phyloP scores from a whole-genome alignment of 2,113 vertebrate genomes.

The Acanthisitta chloris region DNA sequence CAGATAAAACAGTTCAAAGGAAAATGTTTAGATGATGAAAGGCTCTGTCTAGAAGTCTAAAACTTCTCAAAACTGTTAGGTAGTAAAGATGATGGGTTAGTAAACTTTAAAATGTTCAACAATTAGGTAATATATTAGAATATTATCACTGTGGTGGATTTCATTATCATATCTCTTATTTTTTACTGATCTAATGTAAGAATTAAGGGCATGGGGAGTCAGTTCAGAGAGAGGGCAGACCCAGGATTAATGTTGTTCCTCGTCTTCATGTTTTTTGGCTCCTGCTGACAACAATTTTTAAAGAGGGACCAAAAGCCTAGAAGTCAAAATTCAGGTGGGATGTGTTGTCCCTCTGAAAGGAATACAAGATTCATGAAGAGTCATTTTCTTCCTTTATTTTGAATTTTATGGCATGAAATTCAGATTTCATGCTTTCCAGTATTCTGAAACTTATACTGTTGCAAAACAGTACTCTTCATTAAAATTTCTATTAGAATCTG shows the following conservation, averaged over 20 bases:
- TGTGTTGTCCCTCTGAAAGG: not conserved
- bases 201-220: not conserved
- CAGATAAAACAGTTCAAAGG: not conserved
- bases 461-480: not conserved
- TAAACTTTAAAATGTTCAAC: not conserved
- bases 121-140: not conserved
- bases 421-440: not conserved
- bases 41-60: not conserved
- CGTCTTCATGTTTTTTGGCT: not conserved
- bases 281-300: not conserved
- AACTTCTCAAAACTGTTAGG: not conserved
- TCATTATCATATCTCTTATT: not conserved
- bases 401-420: not conserved
- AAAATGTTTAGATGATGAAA: not conserved
- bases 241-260: not conserved
- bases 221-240: not conserved
- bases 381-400: not conserved
- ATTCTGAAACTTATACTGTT: not conserved
- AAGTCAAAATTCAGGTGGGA: not conserved
- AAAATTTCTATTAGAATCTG: not conserved
- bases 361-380: not conserved
- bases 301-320: not conserved
- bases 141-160: not conserved
- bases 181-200: not conserved
- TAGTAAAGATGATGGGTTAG: not conserved